phyloP scores from a whole-genome alignment of 2,113 vertebrate genomes.

The Microcebus murinus region DNA sequence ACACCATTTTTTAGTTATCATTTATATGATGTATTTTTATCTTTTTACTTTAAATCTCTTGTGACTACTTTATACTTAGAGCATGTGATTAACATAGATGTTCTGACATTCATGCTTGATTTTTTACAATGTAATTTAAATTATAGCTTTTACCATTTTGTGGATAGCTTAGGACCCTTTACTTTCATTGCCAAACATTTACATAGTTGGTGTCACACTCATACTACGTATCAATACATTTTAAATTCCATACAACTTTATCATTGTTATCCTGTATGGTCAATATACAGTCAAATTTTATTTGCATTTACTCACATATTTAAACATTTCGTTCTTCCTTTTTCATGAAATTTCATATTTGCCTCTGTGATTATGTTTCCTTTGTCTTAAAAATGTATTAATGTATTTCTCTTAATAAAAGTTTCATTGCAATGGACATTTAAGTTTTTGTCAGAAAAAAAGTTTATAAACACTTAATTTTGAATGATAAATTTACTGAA shows the following conservation, averaged over 20 bases:
- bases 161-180: neutral
- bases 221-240: neutral
- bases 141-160: neutral
- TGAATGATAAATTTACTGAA: neutral
- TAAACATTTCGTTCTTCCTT: neutral
- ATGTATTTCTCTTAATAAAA: neutral
- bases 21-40: neutral
- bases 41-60: neutral
- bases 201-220: neutral
- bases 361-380: neutral
- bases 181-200: neutral
- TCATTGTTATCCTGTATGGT: neutral
- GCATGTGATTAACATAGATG: neutral
- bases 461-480: neutral
- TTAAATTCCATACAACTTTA: neutral
- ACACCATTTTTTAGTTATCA: neutral
- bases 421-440: neutral
- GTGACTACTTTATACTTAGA: neutral
- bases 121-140: neutral
- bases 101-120: neutral
- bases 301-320: neutral
- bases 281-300: neutral
- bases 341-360: neutral
- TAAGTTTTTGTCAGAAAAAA: neutral
- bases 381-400: neutral